phyloP scores from a whole-genome alignment of 2,113 vertebrate genomes.

The Protomyctophum bolini region DNA sequence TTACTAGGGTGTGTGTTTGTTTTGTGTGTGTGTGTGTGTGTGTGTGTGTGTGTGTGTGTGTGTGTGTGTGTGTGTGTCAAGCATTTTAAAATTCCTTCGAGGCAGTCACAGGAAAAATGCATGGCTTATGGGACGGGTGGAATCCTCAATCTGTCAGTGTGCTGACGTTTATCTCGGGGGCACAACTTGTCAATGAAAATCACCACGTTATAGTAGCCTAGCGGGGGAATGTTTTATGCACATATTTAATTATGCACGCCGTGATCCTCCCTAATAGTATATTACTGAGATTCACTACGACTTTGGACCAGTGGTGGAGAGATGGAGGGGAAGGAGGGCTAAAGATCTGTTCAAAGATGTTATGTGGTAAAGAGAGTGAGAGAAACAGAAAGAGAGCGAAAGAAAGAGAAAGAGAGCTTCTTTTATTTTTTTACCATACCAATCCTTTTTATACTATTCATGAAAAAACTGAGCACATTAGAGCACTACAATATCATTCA shows the following conservation, averaged over 20 bases:
- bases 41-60: no score
- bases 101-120: constrained; percentile 30
- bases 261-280: background rate
- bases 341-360: constrained; percentile 1
- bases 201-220: constrained; percentile 24
- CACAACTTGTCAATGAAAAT: constrained; percentile 28
- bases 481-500: no score
- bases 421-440: no score
- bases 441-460: no score
- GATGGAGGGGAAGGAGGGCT: constrained; percentile 12
- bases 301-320: constrained; percentile 21
- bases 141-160: constrained; percentile 19
- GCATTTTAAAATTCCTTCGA: constrained; percentile 52
- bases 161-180: constrained; percentile 13
- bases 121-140: background rate
- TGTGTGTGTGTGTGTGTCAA: background rate
- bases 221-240: constrained; percentile 6
- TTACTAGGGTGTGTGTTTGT: no score
- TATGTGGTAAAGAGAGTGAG: background rate
- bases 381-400: background rate
- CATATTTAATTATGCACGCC: constrained; percentile 41
- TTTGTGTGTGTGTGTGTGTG: no score
- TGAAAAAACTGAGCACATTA: no score
- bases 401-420: background rate
- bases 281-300: constrained; percentile 24